Percentiles rank a stretch among this genome's conserved stretches.
Conservation (phyloP, 2,888 invertebrate genomes). For the Pediacus dermestoides region DNA sequence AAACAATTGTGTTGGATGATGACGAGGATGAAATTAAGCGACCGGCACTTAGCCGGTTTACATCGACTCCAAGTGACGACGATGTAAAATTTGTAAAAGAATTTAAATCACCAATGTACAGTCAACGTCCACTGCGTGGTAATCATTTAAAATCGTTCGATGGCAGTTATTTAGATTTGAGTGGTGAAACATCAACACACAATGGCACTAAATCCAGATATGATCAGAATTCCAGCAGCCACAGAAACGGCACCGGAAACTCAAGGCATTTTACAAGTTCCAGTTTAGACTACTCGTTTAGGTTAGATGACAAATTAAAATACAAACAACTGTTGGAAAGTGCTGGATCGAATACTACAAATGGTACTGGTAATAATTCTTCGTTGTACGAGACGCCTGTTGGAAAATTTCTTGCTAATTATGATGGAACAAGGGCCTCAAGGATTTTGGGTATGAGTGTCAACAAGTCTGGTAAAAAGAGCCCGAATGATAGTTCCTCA, state of each 20-base stretch:
- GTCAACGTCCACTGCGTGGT: no score
- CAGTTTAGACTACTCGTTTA: constrained; percentile 53
- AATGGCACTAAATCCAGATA: constrained; percentile 10
- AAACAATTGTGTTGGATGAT: no score
- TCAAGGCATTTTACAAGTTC: constrained; percentile 14
- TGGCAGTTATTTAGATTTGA: no score
- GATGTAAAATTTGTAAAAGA: not conserved
- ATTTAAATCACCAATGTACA: not conserved
- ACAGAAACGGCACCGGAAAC: no score
- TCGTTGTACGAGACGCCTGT: constrained; percentile 37
- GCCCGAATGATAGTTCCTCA: constrained; percentile 12
- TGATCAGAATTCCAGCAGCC: not conserved
- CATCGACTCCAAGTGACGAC: constrained; percentile 2
- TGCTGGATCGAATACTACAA: constrained; percentile 32
- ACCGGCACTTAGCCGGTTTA: not conserved
- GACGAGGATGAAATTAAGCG: no score
- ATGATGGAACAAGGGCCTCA: constrained; percentile 16
- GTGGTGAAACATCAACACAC: no score
- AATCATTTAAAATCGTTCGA: no score
- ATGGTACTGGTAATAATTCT: constrained; percentile 24
- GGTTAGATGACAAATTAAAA: constrained; percentile 57
- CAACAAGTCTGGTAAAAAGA: constrained; percentile 10
- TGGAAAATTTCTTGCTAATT: constrained; percentile 28
- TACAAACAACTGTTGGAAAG: constrained; percentile 56
- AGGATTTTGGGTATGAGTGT: constrained; percentile 26